phyloP scores from a whole-genome alignment of 2,797 vertebrate species.

The Borostomias antarcticus region DNA sequence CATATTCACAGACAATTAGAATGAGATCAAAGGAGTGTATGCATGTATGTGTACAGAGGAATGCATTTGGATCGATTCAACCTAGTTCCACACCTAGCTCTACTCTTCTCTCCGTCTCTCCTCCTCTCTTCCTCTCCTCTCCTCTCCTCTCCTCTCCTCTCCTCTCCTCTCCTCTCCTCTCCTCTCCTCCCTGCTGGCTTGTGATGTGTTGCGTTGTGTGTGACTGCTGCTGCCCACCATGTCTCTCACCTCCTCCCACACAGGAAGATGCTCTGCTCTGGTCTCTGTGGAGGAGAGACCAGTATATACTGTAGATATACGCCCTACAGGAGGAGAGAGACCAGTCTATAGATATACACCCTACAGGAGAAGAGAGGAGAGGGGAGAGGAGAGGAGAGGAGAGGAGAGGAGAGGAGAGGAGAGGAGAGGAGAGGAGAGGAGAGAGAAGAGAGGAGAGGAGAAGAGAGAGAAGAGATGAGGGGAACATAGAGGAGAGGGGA shows the following conservation, averaged over 20 bases:
- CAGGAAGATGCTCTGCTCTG: conserved; percentile 14
- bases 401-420: too few species aligned
- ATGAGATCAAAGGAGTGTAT: conserved; percentile 33
- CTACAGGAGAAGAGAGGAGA: conserved; percentile 3
- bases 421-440: conserved; percentile 1
- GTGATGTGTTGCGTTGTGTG: too few species aligned
- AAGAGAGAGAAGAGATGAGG: conserved; percentile 1
- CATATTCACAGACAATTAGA: conserved; percentile 20
- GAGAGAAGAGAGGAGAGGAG: neutral
- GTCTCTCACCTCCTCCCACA: too few species aligned
- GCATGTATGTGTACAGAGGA: conserved; percentile 10
- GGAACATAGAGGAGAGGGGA: neutral
- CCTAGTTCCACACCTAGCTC: conserved; percentile 42
- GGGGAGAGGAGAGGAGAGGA: conserved; percentile 5
- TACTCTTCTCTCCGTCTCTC: neutral
- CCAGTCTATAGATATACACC: conserved; percentile 18
- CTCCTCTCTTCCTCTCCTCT: too few species aligned
- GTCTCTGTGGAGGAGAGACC: too few species aligned
- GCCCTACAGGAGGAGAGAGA: conserved; percentile 15
- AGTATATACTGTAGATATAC: too few species aligned
- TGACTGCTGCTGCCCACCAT: too few species aligned
- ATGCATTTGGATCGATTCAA: conserved; percentile 25
- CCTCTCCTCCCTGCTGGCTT: too few species aligned
- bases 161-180: too few species aligned
- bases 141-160: too few species aligned